Percentiles rank a stretch among this genome's conserved stretches.
These are phyloP conservation scores for Propsilocerus akamusi DNA, from an alignment of 1,140 invertebrate genomes.

Conservation along the genomic window DNA sequence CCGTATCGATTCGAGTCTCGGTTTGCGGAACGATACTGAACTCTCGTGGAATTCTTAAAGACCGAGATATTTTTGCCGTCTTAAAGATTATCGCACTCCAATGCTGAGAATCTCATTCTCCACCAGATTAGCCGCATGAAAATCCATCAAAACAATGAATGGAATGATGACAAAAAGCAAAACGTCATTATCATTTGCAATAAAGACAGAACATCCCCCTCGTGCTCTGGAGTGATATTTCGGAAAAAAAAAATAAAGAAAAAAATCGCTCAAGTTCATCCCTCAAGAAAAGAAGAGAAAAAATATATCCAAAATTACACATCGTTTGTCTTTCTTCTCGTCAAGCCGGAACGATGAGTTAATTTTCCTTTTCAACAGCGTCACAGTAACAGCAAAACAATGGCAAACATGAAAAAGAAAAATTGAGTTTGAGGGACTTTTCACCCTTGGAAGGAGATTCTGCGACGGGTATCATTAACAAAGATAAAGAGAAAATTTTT, in stretches of 20 bases:
- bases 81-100: too few species aligned
- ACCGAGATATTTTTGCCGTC: too few species aligned
- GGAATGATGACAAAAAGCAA: neutral
- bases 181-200: conserved; percentile 3
- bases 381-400: neutral
- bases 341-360: conserved; percentile 4
- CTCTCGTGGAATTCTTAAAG: too few species aligned
- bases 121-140: too few species aligned
- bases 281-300: neutral
- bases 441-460: too few species aligned
- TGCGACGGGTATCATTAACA: too few species aligned
- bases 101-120: too few species aligned
- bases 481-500: too few species aligned
- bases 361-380: conserved; percentile 1
- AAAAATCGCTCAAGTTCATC: conserved; percentile 4
- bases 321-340: conserved; percentile 4
- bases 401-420: neutral
- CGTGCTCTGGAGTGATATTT: neutral
- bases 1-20: too few species aligned
- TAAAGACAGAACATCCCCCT: neutral
- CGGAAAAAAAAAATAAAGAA: neutral
- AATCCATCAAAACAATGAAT: too few species aligned
- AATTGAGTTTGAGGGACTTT: neutral
- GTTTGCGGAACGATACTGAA: too few species aligned
- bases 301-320: conserved; percentile 3